phyloP scores from a whole-genome alignment of 1,140 invertebrate genomes.

The Sminthurinus signatus region DNA sequence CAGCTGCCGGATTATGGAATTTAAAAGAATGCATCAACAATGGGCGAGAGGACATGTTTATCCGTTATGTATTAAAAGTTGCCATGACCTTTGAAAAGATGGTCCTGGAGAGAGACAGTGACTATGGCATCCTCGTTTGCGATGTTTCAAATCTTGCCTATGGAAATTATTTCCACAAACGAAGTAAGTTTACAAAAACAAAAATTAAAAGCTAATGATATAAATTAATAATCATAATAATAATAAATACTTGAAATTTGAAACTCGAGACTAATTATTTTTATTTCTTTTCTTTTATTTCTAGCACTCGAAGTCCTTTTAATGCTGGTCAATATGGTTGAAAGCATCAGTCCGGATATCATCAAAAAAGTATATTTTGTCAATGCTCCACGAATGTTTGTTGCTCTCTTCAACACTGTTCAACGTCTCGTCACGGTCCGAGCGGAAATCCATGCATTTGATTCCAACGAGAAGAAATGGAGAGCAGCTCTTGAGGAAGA shows the following conservation, averaged over 20 bases:
- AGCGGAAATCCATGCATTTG: neutral
- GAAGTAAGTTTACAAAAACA: conserved; percentile 11
- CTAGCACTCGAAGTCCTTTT: conserved; percentile 2
- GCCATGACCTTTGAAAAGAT: neutral
- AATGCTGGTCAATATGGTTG: neutral
- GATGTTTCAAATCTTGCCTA: conserved; percentile 2
- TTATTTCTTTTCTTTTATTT: neutral
- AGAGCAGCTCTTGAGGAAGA: neutral
- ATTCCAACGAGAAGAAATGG: conserved; percentile 4
- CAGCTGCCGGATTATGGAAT: conserved; percentile 1
- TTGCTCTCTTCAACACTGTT: conserved; percentile 6
- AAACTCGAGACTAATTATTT: neutral
- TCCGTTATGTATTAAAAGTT: neutral
- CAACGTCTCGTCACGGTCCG: neutral
- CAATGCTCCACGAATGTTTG: conserved; percentile 6
- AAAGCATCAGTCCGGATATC: neutral
- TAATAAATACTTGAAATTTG: neutral
- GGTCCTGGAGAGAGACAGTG: neutral
- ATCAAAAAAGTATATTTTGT: conserved; percentile 12
- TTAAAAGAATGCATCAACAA: neutral
- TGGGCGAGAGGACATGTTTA: conserved; percentile 9
- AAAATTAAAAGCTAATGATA: neutral
- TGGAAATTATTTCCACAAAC: neutral
- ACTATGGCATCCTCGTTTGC: conserved; percentile 1
- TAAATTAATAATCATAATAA: neutral